These are phyloP conservation scores for Bos javanicus DNA, from an alignment of 2,113 vertebrate species.

Conservation along the genomic window DNA sequence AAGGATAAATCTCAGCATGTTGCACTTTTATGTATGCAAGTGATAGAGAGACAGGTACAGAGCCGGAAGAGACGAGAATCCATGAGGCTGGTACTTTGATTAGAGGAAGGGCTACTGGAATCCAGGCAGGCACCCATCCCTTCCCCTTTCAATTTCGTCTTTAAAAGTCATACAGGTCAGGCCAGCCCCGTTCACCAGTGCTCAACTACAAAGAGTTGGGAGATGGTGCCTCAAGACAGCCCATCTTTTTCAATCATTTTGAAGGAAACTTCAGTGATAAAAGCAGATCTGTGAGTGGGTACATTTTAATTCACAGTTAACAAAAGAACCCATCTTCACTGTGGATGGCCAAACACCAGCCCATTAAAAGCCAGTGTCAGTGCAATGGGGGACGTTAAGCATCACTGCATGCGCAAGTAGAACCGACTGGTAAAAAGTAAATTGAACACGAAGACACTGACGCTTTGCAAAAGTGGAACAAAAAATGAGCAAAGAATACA, in stretches of 20 bases:
- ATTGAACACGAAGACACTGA: slow-evolving; percentile 3
- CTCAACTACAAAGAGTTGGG: slow-evolving; percentile 54
- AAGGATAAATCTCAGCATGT: slow-evolving; percentile 53
- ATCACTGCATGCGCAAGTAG: neutral
- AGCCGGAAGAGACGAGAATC: neutral
- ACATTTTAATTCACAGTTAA: slow-evolving; percentile 11
- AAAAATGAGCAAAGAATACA: slow-evolving; percentile 53
- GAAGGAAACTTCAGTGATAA: slow-evolving; percentile 40
- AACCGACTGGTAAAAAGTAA: neutral
- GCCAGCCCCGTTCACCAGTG: neutral
- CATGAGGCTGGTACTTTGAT: slow-evolving; percentile 44
- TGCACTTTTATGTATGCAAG: slow-evolving; percentile 62
- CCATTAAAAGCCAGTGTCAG: neutral
- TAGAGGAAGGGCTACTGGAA: slow-evolving; percentile 32
- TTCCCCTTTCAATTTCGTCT: slow-evolving; percentile 42
- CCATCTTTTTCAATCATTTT: slow-evolving; percentile 6
- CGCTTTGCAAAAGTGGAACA: slow-evolving; percentile 34
- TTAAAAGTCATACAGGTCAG: neutral
- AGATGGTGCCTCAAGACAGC: neutral
- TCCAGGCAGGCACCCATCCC: slow-evolving; percentile 4
- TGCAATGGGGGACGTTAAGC: neutral
- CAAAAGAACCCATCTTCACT: slow-evolving; percentile 26
- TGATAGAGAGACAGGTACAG: neutral
- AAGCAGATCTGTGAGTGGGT: neutral
- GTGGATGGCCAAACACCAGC: neutral